Percentiles rank a stretch among this genome's conserved stretches.
phyloP scores from a whole-genome alignment of 2,797 vertebrate species.

The Notolepis coatsorum region DNA sequence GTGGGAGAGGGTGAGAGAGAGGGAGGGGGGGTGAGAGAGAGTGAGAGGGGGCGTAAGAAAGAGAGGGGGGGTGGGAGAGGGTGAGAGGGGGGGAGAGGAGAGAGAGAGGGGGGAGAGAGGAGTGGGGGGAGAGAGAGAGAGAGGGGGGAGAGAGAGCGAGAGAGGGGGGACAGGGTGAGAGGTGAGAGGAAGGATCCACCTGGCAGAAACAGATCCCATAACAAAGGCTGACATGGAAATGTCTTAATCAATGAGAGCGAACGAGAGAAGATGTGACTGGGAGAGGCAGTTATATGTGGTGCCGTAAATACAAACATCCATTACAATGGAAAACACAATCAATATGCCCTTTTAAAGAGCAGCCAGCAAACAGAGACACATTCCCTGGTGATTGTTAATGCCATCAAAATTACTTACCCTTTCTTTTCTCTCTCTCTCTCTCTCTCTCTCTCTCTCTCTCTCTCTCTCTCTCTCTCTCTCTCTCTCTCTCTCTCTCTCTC shows the following conservation, averaged over 20 bases:
- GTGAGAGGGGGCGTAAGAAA: background rate
- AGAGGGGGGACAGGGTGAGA: background rate
- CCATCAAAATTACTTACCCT: constrained; percentile 53
- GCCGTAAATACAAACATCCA: constrained; percentile 63
- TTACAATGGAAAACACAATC: constrained; percentile 63
- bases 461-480: constrained; percentile 1
- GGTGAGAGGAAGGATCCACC: constrained; percentile 13
- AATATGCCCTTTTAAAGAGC: constrained; percentile 57
- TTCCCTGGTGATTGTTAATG: constrained; percentile 49
- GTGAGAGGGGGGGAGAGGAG: constrained; percentile 3
- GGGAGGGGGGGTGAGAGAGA: constrained; percentile 14
- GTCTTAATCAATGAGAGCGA: constrained; percentile 47
- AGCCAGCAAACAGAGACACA: constrained; percentile 43
- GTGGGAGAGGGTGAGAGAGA: constrained; percentile 25
- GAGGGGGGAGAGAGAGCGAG: background rate
- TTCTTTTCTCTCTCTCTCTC: background rate
- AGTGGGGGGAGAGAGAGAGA: constrained; percentile 27
- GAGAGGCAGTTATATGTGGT: constrained; percentile 44
- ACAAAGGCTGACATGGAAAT: constrained; percentile 43
- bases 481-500: too few species aligned
- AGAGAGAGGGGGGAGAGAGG: constrained; percentile 14
- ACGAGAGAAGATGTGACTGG: constrained; percentile 29
- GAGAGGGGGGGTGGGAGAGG: constrained; percentile 22
- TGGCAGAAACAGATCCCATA: constrained; percentile 24
- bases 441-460: background rate